A percentile compares a stretch with the other conserved stretches of the same genome.
phyloP scores from a whole-genome alignment of 2,888 invertebrate genomes.

The Bugulina stolonifera region DNA sequence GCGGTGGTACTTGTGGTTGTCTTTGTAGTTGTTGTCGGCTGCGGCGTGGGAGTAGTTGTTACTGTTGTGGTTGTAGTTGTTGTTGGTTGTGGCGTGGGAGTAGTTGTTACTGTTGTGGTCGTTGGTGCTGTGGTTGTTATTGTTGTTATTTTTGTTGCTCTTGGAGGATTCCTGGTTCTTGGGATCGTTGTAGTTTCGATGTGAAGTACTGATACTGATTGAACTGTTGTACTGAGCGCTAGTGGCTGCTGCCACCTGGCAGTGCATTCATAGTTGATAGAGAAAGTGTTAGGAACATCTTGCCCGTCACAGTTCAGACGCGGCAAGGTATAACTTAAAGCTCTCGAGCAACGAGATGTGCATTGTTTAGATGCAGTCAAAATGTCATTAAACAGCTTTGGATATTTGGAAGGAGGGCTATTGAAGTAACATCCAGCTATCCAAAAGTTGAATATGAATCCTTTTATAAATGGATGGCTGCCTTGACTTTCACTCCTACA shows the following conservation, averaged over 20 bases:
- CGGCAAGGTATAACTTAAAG: background rate
- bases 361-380: background rate
- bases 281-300: background rate
- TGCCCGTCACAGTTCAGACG: background rate
- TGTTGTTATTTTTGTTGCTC: no score
- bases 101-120: background rate
- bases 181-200: background rate
- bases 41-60: background rate
- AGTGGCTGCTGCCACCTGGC: background rate
- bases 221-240: background rate
- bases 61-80: background rate
- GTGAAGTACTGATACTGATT: background rate
- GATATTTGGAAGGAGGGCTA: background rate
- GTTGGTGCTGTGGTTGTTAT: background rate
- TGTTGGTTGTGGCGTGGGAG: background rate
- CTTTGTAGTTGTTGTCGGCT: background rate
- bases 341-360: background rate
- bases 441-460: constrained; percentile 16
- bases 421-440: background rate
- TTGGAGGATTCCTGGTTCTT: background rate
- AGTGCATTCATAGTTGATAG: background rate
- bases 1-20: background rate
- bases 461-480: background rate
- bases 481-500: background rate
- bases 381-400: constrained; percentile 8